Conservation (phyloP, 2,888 invertebrate genomes). For the Vannuccia rotundouncinata region DNA sequence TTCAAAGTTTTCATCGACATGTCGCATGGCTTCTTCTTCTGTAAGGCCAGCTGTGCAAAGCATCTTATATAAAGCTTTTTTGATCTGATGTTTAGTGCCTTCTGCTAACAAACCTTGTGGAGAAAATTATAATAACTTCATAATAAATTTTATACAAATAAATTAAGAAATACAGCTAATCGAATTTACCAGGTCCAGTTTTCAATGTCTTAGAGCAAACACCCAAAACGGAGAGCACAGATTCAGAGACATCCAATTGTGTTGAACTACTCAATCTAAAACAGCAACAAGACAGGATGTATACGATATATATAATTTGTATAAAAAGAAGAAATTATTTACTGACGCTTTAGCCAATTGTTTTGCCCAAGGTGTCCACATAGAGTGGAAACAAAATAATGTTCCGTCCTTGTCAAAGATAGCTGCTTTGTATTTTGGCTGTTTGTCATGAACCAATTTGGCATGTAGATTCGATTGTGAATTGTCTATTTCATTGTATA, state of each 20-base stretch:
- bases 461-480: not conserved
- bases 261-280: not conserved
- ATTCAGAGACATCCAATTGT: not conserved
- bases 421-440: slow-evolving; percentile 44
- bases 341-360: slow-evolving; percentile 49
- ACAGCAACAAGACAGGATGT: not conserved
- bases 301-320: not conserved
- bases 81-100: slow-evolving; percentile 50
- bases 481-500: not conserved
- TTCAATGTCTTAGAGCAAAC: slow-evolving; percentile 28
- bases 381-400: slow-evolving; percentile 57
- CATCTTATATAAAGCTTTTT: slow-evolving; percentile 44
- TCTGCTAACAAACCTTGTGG: slow-evolving; percentile 53
- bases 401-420: slow-evolving; percentile 60
- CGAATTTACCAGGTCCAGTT: slow-evolving; percentile 17
- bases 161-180: too few relatives aligned
- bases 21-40: slow-evolving; percentile 39
- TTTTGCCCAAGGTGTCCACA: slow-evolving; percentile 58
- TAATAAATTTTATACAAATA: too few relatives aligned
- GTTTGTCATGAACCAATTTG: slow-evolving; percentile 30
- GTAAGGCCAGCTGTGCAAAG: slow-evolving; percentile 44
- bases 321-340: not conserved
- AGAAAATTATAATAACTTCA: too few relatives aligned
- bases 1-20: slow-evolving; percentile 48
- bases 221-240: not conserved